Evolutionary conservation across 2,797 vertebrate species (phyloP).

Genomic region (Spondyliosoma cantharus): DNA sequence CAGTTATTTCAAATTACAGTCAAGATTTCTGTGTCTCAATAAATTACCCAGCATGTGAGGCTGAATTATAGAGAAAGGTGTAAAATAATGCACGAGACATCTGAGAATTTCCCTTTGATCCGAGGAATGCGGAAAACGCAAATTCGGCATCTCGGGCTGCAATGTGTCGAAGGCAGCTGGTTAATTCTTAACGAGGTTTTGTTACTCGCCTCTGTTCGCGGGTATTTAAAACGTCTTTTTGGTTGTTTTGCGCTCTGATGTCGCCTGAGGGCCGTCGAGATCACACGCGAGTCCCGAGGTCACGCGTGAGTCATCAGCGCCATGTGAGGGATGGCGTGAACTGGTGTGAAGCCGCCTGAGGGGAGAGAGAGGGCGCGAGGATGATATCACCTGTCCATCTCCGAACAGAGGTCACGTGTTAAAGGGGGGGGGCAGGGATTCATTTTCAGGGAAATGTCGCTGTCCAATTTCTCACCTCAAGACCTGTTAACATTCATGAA

Average conservation of each 20-base stretch:
- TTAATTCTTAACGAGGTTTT: conserved; percentile 8
- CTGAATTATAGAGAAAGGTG: conserved; percentile 8
- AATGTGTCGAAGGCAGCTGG: not conserved
- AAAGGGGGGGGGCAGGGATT: no score
- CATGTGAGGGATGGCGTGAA: not conserved
- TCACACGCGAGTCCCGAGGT: not conserved
- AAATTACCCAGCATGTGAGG: not conserved
- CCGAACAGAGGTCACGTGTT: no score
- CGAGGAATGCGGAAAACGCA: not conserved
- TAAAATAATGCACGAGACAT: conserved; percentile 13
- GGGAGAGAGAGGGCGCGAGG: conserved; percentile 2
- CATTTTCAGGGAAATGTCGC: no score
- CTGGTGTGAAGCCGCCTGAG: conserved; percentile 10
- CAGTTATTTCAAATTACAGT: conserved; percentile 20
- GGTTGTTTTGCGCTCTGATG: not conserved
- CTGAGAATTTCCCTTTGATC: conserved; percentile 30
- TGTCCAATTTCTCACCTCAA: no score
- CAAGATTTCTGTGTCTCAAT: conserved; percentile 2
- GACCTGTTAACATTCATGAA: no score
- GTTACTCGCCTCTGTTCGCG: not conserved
- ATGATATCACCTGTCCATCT: not conserved
- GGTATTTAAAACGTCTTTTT: not conserved
- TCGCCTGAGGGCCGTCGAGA: not conserved
- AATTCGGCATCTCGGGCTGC: conserved; percentile 1
- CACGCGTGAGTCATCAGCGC: not conserved